Base-by-base conservation (phyloP, 2,113 vertebrate species). In the Hypomesus transpacificus region DNA sequence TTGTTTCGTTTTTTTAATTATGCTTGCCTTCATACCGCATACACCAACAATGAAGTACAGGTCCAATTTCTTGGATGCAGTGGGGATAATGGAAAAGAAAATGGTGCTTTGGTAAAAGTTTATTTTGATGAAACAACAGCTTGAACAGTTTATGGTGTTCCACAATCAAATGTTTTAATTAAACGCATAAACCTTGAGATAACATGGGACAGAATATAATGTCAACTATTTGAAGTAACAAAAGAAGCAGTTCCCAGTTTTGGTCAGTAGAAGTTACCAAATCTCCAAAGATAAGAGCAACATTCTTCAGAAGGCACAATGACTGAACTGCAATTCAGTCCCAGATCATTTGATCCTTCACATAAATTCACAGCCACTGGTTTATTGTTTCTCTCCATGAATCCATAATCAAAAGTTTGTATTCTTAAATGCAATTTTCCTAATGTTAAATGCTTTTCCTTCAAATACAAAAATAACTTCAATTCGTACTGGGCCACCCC, bases 101-200 rank as follows among this genome's bases (percentile, higher is more conserved):
- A 74, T 74, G 65, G 57, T 71, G 39, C 59, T 71, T 62, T 53
- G 66, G 46, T 68, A 68, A 17, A 16, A n/a, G 13, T 67, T 67
- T n/a, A n/a, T 1, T 67, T 14, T 69, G 67, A 14, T 24, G 28
- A 34, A 11, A 56, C 66, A 68, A 54, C 17, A 31, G 22, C 53
- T 69, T 69, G 6, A 68, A 68, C 51, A 68, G n/a, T n/a, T n/a
- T n/a, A n/a, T n/a, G n/a, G n/a, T n/a, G n/a, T n/a, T n/a, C n/a
- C n/a, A n/a, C n/a, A 62, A 70, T 70, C 39, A 70, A 70, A 70
- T 70, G n/a, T n/a, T n/a, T n/a, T n/a, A n/a, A 61, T 68, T 68
- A 68, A 56, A 68, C 56, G 61, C 54, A 68, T 6, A 70, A 6
- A 67, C 72, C 39, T n/a, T 31, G 21, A 68, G 34, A 60, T 68